Conservation (phyloP, 2,797 vertebrate species). For the Dendrocincla fuliginosa region DNA sequence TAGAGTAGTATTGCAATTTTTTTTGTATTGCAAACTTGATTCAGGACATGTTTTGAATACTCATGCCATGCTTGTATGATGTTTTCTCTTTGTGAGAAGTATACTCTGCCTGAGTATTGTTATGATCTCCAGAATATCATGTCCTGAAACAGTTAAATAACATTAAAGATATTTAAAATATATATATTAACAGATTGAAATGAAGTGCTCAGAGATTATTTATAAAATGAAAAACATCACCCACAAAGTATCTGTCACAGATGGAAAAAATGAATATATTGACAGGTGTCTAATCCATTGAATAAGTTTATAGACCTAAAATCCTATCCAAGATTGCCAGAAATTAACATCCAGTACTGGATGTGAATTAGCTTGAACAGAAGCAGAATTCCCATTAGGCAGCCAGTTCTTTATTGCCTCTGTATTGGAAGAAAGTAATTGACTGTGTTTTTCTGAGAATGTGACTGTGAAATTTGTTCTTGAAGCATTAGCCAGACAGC, state of each 20-base stretch:
- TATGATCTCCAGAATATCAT: neutral
- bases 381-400: neutral
- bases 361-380: neutral
- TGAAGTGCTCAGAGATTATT: neutral
- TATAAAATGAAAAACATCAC: slow-evolving; percentile 12
- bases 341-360: neutral
- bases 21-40: neutral
- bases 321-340: neutral
- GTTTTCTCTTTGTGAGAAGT: neutral
- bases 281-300: neutral
- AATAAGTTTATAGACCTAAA: slow-evolving; percentile 8
- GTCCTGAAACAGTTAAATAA: neutral
- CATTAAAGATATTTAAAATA: neutral
- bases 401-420: neutral
- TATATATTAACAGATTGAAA: slow-evolving; percentile 13
- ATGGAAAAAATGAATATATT: slow-evolving; percentile 41
- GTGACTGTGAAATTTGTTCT: neutral
- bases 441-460: neutral
- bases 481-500: neutral
- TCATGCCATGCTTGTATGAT: neutral
- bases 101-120: neutral
- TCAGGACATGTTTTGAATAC: neutral
- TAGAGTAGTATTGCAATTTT: neutral
- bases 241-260: slow-evolving; percentile 5
- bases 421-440: neutral